These are phyloP conservation scores for Stomatorhinus ivindoensis DNA, from an alignment of 2,113 vertebrate genomes.

Conservation along the genomic window DNA sequence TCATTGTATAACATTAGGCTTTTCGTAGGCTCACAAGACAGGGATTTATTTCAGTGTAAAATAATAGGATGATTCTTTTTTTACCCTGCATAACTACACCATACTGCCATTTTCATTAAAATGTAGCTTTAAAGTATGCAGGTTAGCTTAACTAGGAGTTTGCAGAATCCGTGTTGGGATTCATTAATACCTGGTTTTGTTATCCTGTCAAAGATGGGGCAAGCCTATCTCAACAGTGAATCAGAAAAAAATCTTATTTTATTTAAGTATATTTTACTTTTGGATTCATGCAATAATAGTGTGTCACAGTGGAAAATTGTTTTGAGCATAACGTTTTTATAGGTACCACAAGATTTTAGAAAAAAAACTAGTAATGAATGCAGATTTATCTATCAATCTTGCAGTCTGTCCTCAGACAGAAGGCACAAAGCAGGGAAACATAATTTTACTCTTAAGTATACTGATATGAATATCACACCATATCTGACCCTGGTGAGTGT, in stretches of 20 bases:
- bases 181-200: neutral
- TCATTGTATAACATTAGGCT: neutral
- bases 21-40: neutral
- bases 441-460: neutral
- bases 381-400: neutral
- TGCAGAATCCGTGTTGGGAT: neutral
- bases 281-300: neutral
- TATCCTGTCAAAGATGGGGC: neutral
- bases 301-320: neutral
- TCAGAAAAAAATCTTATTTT: neutral
- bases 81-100: neutral
- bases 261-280: neutral
- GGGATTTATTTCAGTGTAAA: neutral
- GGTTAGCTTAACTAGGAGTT: neutral
- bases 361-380: neutral
- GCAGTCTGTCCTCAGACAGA: neutral
- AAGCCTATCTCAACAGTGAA: neutral
- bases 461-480: neutral
- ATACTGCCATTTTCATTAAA: neutral
- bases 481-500: neutral
- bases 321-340: neutral
- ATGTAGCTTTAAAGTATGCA: neutral
- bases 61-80: neutral
- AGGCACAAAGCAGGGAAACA: neutral
- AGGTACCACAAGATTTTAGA: neutral